Base-by-base conservation (phyloP, 2,113 vertebrate species). In the Spermophilus dauricus region DNA sequence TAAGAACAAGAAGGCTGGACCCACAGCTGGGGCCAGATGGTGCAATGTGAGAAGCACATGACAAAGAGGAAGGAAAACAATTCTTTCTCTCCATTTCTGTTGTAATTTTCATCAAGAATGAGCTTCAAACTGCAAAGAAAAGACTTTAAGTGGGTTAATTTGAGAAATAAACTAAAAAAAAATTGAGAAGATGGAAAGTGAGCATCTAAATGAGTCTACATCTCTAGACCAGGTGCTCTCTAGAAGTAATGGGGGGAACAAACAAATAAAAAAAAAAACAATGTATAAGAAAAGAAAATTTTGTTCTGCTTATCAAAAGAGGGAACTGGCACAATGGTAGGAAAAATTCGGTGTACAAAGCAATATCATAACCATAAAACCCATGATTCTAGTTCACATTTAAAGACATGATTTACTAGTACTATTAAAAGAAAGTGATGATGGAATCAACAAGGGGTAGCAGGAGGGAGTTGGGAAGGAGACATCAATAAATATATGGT, bases 51-150 rank as follows among this genome's bases (percentile, higher is more conserved):
- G 45, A 45, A 45, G n/a, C 83, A 56, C 24, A 56, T 61, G 86
- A 96, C 56, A 86, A 91, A 93, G 63, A 94, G 89, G 86, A 96
- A 95, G 70, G 63, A 93, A 96, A 93, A 77, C 26, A 32, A 30
- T 63, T 28, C 26, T 16, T 81, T 75, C 77, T 92, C 75, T 11
- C 10, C 34, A 20, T 7, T 72, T 56, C 24, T 93, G 90, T 76
- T 85, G 73, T 85, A 83, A 53, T 28, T 89, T 76, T 56, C 56
- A 75, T 65, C 8, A 82, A 82, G 58, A 91, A 67, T 48, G 34
- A 39, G 61, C 20, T 72, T 81, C 65, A 86, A 67, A 73, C 22
- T 53, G 69, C 26, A 95, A 80, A 83, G 9, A 69, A 72, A 45
- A 73, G 63, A 65, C 1, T 14, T 34, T 58, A 67, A 63, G 37